Evolutionary conservation across 2,113 vertebrate genomes (phyloP).

Genomic region (Vulpes lagopus): DNA sequence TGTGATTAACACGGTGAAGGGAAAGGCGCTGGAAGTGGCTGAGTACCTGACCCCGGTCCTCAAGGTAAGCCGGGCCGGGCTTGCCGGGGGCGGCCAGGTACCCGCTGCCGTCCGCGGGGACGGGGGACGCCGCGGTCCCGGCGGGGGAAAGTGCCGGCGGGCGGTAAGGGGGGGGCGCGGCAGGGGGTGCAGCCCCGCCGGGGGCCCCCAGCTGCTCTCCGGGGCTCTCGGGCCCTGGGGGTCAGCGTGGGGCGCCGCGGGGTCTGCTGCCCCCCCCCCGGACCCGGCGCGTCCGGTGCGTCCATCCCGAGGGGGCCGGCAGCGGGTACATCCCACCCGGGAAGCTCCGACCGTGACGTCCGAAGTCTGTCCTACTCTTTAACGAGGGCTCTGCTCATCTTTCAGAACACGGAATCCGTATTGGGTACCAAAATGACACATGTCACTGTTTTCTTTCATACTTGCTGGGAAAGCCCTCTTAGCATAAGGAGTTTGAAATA

Average conservation of each 20-base stretch:
- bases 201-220: fast-evolving
- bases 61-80: constrained; percentile 90
- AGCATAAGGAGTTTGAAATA: not conserved
- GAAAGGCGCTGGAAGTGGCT: constrained; percentile 97
- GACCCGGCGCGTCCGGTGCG: not conserved
- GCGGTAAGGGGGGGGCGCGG: not conserved
- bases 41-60: constrained; percentile 97
- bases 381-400: not conserved
- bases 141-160: not conserved
- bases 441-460: not conserved
- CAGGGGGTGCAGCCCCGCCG: not conserved
- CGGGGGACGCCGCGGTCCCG: not conserved
- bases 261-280: not conserved
- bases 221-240: not conserved
- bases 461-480: not conserved
- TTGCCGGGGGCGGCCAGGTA: not conserved
- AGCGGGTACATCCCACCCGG: too few species aligned
- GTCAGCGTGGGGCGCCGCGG: not conserved
- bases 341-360: too few species aligned
- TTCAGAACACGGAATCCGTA: not conserved
- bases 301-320: not conserved
- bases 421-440: not conserved
- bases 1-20: constrained; percentile 98
- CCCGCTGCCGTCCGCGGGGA: not conserved
- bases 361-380: not conserved